Base-by-base conservation (phyloP, 2,888 invertebrate species). In the Pammene aurita region DNA sequence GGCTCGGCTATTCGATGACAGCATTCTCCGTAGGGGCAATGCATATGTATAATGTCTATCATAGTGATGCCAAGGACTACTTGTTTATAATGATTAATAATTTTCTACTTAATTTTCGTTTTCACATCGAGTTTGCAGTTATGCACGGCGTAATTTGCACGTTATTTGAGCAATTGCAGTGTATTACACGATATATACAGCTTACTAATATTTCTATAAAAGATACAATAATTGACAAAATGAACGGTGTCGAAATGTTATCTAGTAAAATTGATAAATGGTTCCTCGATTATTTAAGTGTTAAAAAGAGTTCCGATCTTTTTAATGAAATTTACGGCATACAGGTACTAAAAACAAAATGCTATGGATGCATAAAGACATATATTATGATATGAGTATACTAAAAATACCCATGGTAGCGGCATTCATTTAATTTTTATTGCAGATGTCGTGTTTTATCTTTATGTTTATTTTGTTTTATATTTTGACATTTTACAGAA, bases 1-100 rank as follows among this genome's bases (percentile, higher is more conserved):
- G 44, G 44, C n/a, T 14, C n/a, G 44, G 44, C 7, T 46, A 14
- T 46, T 14, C n/a, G 6, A 46, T 46, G n/a, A 6, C 44, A 46
- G 14, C n/a, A n/a, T 14, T n/a, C n/a, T 0, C n/a, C 5, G 2
- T 46, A 5, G n/a, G 0, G n/a, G 0, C n/a, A 7, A 7, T 14
- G 7, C 5, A n/a, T 6, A 1, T 46, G 7, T 7, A 0, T 46
- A n/a, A n/a, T n/a, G 7, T n/a, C 7, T 7, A n/a, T n/a, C 7
- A 14, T n/a, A 14, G 6, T 13, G 44, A 13, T 11, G 44, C 13
- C 7, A 44, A 4, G 6, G 6, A 5, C 44, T 6, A 2, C 2
- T 14, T 46, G n/a, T n/a, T 46, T 7, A 0, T 46, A 46, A 0
- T 13, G 5, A 46, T 46, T n/a, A n/a, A n/a, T 46, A 14, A 6